These are phyloP conservation scores for Lemur catta DNA, from an alignment of 2,797 vertebrate genomes.

Conservation along the genomic window DNA sequence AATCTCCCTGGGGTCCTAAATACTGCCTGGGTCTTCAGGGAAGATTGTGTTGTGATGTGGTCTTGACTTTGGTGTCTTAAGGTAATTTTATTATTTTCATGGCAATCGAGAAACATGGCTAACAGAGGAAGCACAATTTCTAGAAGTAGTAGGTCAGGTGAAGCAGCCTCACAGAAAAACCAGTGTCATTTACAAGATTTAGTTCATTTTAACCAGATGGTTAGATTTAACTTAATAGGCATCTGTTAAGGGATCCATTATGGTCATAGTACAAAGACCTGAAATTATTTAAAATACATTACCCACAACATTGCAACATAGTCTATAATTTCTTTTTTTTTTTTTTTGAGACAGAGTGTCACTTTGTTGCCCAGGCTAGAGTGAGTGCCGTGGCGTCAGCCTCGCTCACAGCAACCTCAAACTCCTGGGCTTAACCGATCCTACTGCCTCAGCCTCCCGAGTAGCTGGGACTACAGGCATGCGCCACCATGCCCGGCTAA, in stretches of 20 bases:
- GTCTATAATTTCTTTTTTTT: neutral
- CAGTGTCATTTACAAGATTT: neutral
- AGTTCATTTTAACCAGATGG: neutral
- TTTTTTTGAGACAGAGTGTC: too few species aligned
- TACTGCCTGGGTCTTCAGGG: neutral
- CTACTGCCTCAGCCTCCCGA: too few species aligned
- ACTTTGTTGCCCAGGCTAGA: too few species aligned
- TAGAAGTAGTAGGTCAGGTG: neutral
- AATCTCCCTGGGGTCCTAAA: neutral
- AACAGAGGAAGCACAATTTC: neutral
- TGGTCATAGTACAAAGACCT: neutral
- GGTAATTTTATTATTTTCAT: neutral
- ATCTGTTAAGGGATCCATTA: neutral
- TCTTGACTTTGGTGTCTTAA: neutral
- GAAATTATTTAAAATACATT: neutral
- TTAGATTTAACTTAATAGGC: neutral
- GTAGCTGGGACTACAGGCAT: too few species aligned
- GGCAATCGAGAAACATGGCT: neutral
- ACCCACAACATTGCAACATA: neutral
- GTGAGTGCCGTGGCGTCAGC: too few species aligned
- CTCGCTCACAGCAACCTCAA: too few species aligned
- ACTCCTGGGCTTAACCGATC: too few species aligned
- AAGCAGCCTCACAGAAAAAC: neutral
- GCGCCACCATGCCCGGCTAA: too few species aligned
- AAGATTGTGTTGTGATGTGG: neutral